Evolutionary conservation across 2,797 vertebrate genomes (phyloP).

Genomic region (Paedocypris micromegethes): DNA sequence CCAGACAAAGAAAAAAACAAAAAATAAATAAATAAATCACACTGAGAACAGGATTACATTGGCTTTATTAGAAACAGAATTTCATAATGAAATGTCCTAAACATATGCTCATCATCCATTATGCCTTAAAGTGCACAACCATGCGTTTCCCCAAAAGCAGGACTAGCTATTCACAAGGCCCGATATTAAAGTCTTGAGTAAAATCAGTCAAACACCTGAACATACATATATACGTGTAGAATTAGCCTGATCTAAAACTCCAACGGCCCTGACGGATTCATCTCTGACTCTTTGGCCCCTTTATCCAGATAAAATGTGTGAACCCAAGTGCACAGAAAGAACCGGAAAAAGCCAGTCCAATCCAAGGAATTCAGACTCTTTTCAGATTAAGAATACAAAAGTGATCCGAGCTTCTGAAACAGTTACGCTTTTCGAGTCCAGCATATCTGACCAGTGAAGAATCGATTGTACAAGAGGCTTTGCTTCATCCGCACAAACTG

Average conservation of each 20-base stretch:
- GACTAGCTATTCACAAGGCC: conserved; percentile 51
- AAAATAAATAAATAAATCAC: too few relatives aligned
- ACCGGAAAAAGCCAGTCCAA: conserved; percentile 7
- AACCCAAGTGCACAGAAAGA: conserved; percentile 8
- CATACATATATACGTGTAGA: conserved; percentile 11
- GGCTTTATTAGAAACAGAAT: conserved; percentile 40
- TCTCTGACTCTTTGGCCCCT: conserved; percentile 6
- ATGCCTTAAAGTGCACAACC: conserved; percentile 1
- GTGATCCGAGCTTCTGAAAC: conserved; percentile 34
- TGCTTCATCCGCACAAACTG: conserved; percentile 16
- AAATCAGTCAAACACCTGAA: conserved; percentile 16
- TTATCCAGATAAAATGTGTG: background rate
- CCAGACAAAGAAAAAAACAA: background rate
- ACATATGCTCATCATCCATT: conserved; percentile 7
- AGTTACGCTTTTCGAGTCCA: conserved; percentile 40
- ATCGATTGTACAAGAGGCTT: conserved; percentile 40
- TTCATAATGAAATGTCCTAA: conserved; percentile 12
- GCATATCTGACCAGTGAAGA: conserved; percentile 34
- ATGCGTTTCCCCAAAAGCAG: background rate
- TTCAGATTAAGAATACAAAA: conserved; percentile 34
- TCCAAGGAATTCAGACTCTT: conserved; percentile 7
- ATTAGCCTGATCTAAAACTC: conserved; percentile 14
- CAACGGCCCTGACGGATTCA: conserved; percentile 5
- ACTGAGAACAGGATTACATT: background rate
- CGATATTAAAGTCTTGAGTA: conserved; percentile 11